Evolutionary conservation across 2,888 invertebrate genomes (phyloP).

Genomic region (Oligia latruncula): DNA sequence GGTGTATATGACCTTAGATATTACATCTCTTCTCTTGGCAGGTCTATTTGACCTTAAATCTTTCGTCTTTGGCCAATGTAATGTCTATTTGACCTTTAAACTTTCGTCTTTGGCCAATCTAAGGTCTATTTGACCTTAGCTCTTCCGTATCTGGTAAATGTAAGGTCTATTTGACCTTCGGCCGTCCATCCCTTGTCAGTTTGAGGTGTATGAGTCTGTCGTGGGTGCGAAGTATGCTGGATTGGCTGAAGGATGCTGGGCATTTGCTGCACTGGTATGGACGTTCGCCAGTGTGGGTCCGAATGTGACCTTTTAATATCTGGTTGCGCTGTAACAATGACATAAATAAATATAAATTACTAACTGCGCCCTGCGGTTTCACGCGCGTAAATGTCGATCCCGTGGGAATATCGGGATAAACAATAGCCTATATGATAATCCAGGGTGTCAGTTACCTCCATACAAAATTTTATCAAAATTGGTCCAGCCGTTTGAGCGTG

Average conservation of each 20-base stretch:
- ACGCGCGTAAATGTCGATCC: no score
- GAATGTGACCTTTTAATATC: slow-evolving; percentile 79
- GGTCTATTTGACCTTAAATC: not conserved
- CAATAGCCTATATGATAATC: no score
- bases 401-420: no score
- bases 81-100: not conserved
- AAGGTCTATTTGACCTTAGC: slow-evolving; percentile 6
- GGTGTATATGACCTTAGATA: no score
- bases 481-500: no score
- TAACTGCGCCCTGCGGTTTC: no score
- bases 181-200: slow-evolving; percentile 79
- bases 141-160: not conserved
- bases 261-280: slow-evolving; percentile 82
- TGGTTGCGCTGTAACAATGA: slow-evolving; percentile 74
- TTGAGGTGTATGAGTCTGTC: slow-evolving; percentile 79
- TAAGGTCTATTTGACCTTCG: slow-evolving; percentile 62
- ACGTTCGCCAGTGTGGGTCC: slow-evolving; percentile 85
- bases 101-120: no score
- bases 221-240: slow-evolving; percentile 79
- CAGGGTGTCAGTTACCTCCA: no score
- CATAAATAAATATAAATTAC: not conserved
- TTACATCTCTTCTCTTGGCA: not conserved
- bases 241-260: slow-evolving; percentile 80
- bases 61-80: no score
- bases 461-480: no score